Conservation (phyloP, 2,797 vertebrate genomes). For the Sphenopsis melanotis region DNA sequence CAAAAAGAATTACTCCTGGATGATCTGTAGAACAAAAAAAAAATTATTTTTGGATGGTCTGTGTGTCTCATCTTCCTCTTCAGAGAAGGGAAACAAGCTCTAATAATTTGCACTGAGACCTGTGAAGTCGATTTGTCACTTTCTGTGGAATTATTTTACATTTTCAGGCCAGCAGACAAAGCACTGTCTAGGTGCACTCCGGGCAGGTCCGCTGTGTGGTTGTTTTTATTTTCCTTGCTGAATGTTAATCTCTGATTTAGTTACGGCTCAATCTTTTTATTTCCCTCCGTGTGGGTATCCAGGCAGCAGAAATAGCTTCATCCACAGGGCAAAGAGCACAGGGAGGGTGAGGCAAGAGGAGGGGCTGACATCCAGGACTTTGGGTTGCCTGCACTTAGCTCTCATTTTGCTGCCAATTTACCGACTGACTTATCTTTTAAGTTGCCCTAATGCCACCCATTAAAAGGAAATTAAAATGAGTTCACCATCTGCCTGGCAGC, state of each 20-base stretch:
- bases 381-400: background rate
- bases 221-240: background rate
- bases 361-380: background rate
- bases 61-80: background rate
- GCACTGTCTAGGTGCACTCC: background rate
- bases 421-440: background rate
- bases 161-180: background rate
- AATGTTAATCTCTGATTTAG: background rate
- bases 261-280: background rate
- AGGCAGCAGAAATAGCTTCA: background rate
- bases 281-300: rapidly evolving
- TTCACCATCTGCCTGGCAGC: background rate
- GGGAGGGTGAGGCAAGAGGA: background rate
- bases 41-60: too few relatives aligned
- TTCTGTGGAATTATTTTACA: background rate
- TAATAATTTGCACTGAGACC: background rate
- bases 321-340: background rate
- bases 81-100: background rate
- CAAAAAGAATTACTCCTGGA: background rate
- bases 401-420: background rate
- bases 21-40: background rate
- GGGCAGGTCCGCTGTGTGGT: rapidly evolving
- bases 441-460: background rate
- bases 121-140: rapidly evolving
- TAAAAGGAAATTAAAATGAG: background rate